phyloP scores from a whole-genome alignment of 2,888 invertebrate genomes.

The Oeneis ivallda region DNA sequence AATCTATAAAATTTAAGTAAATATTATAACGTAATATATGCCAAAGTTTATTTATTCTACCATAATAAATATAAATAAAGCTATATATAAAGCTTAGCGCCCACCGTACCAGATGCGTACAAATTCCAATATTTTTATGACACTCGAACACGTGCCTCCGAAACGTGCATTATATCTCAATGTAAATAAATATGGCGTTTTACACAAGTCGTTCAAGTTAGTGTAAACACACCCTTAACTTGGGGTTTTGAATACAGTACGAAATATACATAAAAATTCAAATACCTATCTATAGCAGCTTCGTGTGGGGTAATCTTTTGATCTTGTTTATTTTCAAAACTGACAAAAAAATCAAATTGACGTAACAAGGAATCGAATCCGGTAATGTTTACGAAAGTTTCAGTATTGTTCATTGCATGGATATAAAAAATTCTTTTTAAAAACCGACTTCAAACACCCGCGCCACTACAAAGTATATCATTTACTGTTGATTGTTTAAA shows the following conservation, averaged over 20 bases:
- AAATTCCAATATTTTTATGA: conserved; percentile 69
- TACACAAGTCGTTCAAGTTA: conserved; percentile 3
- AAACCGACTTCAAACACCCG: too few relatives aligned
- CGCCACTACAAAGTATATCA: too few relatives aligned
- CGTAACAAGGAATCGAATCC: background rate
- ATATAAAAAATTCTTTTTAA: too few relatives aligned
- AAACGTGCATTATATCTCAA: conserved; percentile 59
- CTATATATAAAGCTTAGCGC: conserved; percentile 48
- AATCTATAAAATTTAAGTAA: background rate
- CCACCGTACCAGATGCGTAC: conserved; percentile 69
- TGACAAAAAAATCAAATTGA: too few relatives aligned
- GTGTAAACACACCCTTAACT: conserved; percentile 72
- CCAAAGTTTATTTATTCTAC: conserved; percentile 27
- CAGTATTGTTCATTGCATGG: too few relatives aligned
- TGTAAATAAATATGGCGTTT: conserved; percentile 65
- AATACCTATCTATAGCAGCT: background rate
- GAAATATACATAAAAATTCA: background rate
- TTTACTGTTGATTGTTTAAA: too few relatives aligned
- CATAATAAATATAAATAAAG: conserved; percentile 7
- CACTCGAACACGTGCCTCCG: conserved; percentile 66
- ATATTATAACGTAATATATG: conserved; percentile 14
- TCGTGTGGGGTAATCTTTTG: conserved; percentile 19
- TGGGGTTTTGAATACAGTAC: conserved; percentile 13
- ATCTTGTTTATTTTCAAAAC: conserved; percentile 2
- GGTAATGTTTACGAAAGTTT: background rate